Base-by-base conservation (phyloP, 2,113 vertebrate genomes). In the Catagonus wagneri region DNA sequence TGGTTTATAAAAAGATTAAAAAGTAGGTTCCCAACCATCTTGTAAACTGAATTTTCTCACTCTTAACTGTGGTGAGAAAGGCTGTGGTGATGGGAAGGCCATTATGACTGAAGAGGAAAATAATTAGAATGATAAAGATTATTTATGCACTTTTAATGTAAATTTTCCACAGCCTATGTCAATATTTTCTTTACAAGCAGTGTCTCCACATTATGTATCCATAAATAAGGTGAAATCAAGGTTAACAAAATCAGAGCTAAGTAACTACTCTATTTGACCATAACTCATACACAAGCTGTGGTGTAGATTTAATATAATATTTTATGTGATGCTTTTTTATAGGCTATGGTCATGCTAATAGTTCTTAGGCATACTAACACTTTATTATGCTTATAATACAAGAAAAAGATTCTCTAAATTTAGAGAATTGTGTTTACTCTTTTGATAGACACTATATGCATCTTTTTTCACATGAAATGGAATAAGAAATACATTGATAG, bases 201-300 rank as follows among this genome's bases (percentile, higher is more conserved):
- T 6, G 6, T 81, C 20, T 74, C 32, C 19, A 91, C 1, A 44
- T 68, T 88, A 56, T 29, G 3, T 92, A 8, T 36, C 25, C 9
- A 11, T 50, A 96, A 93, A 84, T 63, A 94, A 76, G 6, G 71
- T 78, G 13, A 68, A 89, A 54, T 83, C 25, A 63, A 94, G 29
- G 7, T 52, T 95, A 83, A 93, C 50, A 96, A 90, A 89, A 78
- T 74, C 11, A 68, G 63, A 85, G 50, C 61, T 78, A 92, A 93
- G 19, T 66, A 81, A 68, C 9, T 72, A 20, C 9, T 15, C 13
- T 93, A 36, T 89, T n/a, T 61, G 29, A 89, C 7, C 25, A 39
- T 87, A 63, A 71, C 52, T 83, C 32, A 83, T 83, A 80, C 9
- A 80, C 13, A 78, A 34, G 85, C n/a, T 81, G 10, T 76, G 56